phyloP scores from a whole-genome alignment of 1,140 invertebrate genomes.

The Galendromus occidentalis region DNA sequence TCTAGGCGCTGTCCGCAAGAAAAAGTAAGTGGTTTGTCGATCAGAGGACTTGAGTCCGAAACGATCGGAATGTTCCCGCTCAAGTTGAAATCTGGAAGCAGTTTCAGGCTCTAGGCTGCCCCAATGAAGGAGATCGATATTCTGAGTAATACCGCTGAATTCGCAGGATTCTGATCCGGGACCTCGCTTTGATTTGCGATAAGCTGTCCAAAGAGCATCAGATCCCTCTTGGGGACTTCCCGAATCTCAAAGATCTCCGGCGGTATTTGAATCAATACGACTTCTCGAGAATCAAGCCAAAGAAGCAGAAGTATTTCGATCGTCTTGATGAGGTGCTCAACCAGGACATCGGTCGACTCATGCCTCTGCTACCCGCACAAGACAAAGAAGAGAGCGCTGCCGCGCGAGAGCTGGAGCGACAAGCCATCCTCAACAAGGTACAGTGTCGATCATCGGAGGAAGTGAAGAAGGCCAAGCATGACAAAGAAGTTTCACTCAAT shows the following conservation, averaged over 20 bases:
- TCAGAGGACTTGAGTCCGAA: too few species aligned
- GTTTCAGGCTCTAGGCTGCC: too few species aligned
- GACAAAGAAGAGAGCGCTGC: neutral
- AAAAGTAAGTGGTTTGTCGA: neutral
- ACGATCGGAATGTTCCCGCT: too few species aligned
- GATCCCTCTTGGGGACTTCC: neutral
- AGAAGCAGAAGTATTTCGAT: conserved; percentile 6
- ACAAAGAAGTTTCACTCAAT: neutral
- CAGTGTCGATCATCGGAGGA: neutral
- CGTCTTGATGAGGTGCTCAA: neutral
- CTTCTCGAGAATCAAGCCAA: neutral
- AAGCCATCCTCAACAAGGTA: neutral
- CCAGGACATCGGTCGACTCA: neutral
- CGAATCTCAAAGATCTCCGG: neutral
- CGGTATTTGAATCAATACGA: neutral
- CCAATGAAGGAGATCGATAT: neutral
- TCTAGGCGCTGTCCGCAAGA: neutral
- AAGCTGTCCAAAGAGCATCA: neutral
- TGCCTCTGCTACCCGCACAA: neutral
- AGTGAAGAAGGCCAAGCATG: neutral
- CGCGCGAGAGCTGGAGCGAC: neutral
- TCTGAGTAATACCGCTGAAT: neutral
- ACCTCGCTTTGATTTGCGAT: neutral
- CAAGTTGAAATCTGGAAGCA: too few species aligned
- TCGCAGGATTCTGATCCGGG: neutral